Evolutionary conservation across 2,888 invertebrate genomes (phyloP).

Genomic region (Macrophya annulata): DNA sequence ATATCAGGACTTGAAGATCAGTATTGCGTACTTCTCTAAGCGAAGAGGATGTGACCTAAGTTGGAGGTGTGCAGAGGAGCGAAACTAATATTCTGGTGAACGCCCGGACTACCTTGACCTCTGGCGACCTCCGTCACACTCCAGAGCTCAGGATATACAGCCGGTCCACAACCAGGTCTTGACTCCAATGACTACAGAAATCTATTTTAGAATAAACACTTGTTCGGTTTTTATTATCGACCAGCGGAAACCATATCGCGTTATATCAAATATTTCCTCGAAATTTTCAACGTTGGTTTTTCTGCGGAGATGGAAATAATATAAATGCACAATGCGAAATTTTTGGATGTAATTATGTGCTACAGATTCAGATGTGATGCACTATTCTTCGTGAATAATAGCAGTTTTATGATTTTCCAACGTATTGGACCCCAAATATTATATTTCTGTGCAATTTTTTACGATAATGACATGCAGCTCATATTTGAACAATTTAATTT

Average conservation of each 20-base stretch:
- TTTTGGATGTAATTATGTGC: background rate
- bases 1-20: background rate
- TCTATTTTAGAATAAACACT: constrained; percentile 5
- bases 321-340: background rate
- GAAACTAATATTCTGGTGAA: constrained; percentile 55
- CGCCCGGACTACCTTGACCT: constrained; percentile 54
- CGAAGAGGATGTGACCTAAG: constrained; percentile 49
- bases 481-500: background rate
- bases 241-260: background rate
- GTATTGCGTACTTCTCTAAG: background rate
- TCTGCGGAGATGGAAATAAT: background rate
- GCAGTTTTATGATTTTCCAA: too few species aligned
- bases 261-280: background rate
- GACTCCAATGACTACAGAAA: constrained; percentile 21
- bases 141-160: constrained; percentile 44
- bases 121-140: constrained; percentile 53
- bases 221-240: background rate
- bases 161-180: constrained; percentile 20
- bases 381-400: too few species aligned
- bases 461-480: background rate
- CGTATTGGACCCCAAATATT: too few species aligned
- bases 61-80: constrained; percentile 42
- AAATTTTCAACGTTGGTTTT: background rate
- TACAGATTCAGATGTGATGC: background rate
- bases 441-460: too few species aligned